Base-by-base conservation (phyloP, 2,797 vertebrate genomes). In the Pteropus rufus region DNA sequence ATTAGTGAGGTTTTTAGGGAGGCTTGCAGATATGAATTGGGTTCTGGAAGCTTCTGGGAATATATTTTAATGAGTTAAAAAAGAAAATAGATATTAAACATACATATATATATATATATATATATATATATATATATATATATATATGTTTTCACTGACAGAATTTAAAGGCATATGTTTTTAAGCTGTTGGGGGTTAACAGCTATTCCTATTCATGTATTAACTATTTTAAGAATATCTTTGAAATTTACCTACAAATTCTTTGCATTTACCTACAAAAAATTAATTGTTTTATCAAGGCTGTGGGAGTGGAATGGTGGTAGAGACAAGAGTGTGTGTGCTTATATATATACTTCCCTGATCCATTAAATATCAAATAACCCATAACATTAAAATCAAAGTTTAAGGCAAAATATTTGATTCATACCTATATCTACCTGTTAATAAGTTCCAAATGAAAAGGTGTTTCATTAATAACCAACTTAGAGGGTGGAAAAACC, bases 81-180 rank as follows among this genome's bases (percentile, higher is more conserved):
- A 65, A 58, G 60, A 89, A 92, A 89, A 64, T 72, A 85, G 34
- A 79, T 95, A 85, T 65, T 95, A 90, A 93, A 49, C 15, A 49
- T 46, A 46, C 12, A 12, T 46, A 12, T 14, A 46, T 46, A 46
- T 46, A 46, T 46, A 12, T 46, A 12, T 46, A 46, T 46, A 46
- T 15, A 46, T 12, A 46, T 12, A 46, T 46, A 12, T 46, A 46
- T 46, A 46, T 46, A 46, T 46, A 3, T 46, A 12, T 11, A 12
- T 46, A 11, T 46, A 29, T 77, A 39, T 76, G 82, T 76, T 84
- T 96, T 89, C 65, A 64, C 54, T 75, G 44, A 84, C 44, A 84
- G 39, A 88, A 56, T 83, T 87, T 75, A 96, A 58, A 77, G 0
- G 6, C 0, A 16, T n/a, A 16, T 65, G 11, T 65, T 69, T 92